Percentiles rank a stretch among this genome's conserved stretches.
Evolutionary conservation across 2,888 invertebrate species (phyloP).

Genomic region (Cistogaster globosa): DNA sequence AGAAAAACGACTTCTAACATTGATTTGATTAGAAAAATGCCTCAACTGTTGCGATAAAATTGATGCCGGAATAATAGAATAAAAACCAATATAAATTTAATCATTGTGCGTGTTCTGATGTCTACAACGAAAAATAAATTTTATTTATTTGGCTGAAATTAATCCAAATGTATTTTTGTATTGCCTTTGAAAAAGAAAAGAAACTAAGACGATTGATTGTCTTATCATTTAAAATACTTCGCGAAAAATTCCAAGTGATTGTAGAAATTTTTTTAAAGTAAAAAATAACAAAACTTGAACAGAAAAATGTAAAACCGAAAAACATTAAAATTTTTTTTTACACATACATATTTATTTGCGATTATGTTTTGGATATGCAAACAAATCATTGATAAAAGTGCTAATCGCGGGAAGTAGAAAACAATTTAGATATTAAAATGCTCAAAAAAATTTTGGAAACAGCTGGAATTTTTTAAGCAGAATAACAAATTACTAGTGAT

Average conservation of each 20-base stretch:
- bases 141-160: constrained; percentile 16
- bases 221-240: constrained; percentile 13
- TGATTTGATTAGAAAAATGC: too few species aligned
- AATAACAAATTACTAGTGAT: too few species aligned
- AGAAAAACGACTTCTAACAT: background rate
- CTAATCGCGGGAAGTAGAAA: background rate
- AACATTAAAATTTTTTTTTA: too few species aligned
- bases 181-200: background rate
- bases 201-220: background rate
- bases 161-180: too few species aligned
- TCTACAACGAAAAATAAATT: background rate
- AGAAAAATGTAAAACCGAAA: too few species aligned
- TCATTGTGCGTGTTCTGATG: constrained; percentile 19
- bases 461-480: too few species aligned
- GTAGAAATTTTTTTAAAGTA: constrained; percentile 1
- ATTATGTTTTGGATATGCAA: too few species aligned
- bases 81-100: constrained; percentile 39
- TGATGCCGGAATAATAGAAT: background rate
- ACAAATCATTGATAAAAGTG: background rate
- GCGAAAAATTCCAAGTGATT: constrained; percentile 46
- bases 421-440: background rate
- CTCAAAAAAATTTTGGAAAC: too few species aligned
- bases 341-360: too few species aligned
- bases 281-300: background rate
- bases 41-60: too few species aligned